These are phyloP conservation scores for Synodontis membranacea DNA, from an alignment of 2,113 vertebrate species.

Conservation along the genomic window DNA sequence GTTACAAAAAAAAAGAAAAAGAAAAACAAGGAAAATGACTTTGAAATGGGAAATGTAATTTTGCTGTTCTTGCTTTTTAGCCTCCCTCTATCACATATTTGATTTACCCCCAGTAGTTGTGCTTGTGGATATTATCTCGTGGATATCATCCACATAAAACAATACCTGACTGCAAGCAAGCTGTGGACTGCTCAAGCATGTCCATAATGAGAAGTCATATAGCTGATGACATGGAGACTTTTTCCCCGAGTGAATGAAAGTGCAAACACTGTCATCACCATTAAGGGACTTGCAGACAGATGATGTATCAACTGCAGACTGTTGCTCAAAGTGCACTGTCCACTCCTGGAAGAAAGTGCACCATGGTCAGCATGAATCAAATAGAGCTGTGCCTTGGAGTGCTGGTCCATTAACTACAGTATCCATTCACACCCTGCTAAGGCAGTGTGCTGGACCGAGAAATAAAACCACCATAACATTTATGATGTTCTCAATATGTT, in stretches of 20 bases:
- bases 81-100: conserved; percentile 64
- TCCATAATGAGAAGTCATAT: conserved; percentile 66
- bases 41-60: conserved; percentile 63
- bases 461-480: conserved; percentile 36
- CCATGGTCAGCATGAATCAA: conserved; percentile 52
- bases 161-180: conserved; percentile 66
- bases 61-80: conserved; percentile 48
- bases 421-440: conserved; percentile 44
- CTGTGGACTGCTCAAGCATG: conserved; percentile 66
- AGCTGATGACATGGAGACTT: conserved; percentile 60
- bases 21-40: conserved; percentile 65
- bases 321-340: conserved; percentile 66
- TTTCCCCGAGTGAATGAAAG: conserved; percentile 61
- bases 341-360: conserved; percentile 55
- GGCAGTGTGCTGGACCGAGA: conserved; percentile 33
- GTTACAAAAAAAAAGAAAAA: conserved; percentile 67
- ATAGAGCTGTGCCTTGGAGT: conserved; percentile 39
- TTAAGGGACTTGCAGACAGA: conserved; percentile 60
- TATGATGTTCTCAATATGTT: conserved; percentile 38
- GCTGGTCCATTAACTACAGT: conserved; percentile 53
- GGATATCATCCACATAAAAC: conserved; percentile 67
- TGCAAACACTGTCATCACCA: conserved; percentile 68
- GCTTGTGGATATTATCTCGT: conserved; percentile 70
- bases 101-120: conserved; percentile 69
- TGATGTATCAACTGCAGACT: conserved; percentile 60